Conservation (phyloP, 1,140 invertebrate species). For the Agraylea sexmaculata region DNA sequence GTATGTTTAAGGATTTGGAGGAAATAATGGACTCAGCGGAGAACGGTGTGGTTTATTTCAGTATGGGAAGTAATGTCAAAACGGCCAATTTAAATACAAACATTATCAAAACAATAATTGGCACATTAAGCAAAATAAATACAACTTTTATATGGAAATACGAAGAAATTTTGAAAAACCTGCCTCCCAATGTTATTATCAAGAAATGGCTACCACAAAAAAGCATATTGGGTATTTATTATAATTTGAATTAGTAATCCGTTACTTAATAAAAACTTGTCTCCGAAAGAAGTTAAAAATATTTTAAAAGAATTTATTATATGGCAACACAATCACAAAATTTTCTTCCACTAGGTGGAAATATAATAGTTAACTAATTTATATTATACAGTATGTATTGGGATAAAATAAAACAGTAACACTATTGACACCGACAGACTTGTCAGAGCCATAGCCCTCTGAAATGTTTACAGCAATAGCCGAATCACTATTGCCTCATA, state of each 20-base stretch:
- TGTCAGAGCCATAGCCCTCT: too few species aligned
- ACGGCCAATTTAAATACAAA: constrained; percentile 26
- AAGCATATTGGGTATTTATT: constrained; percentile 17
- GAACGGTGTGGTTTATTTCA: constrained; percentile 43
- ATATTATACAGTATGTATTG: constrained; percentile 6
- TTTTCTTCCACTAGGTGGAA: too few species aligned
- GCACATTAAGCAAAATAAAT: constrained; percentile 28
- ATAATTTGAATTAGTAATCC: not conserved
- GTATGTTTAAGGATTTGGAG: constrained; percentile 31
- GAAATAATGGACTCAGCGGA: constrained; percentile 35
- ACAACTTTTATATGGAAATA: constrained; percentile 43
- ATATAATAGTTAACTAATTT: not conserved
- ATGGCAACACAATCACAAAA: too few species aligned
- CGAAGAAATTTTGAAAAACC: constrained; percentile 28
- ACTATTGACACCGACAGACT: too few species aligned
- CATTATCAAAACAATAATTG: constrained; percentile 27
- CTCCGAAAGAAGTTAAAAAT: not conserved
- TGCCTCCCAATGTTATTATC: constrained; percentile 38
- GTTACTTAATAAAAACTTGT: not conserved
- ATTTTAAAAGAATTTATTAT: not conserved
- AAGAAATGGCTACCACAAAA: constrained; percentile 43
- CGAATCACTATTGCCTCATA: too few species aligned
- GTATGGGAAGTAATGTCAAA: constrained; percentile 39
- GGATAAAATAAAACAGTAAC: too few species aligned
- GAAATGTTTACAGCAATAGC: too few species aligned